Base-by-base conservation (phyloP, 2,113 vertebrate species). In the Cygnus atratus region DNA sequence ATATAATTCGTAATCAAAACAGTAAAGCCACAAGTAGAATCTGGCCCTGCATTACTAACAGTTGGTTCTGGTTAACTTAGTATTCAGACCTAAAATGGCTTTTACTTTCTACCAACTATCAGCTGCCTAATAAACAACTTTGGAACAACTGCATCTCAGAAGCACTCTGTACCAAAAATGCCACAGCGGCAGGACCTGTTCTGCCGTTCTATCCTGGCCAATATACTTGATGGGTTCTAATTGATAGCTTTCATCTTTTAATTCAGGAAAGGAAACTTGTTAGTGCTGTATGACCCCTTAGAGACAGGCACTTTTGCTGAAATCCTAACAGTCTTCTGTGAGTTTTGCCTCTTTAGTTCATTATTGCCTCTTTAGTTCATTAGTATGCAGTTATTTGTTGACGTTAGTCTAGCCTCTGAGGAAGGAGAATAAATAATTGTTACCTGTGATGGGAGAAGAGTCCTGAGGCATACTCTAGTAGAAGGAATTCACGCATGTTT, bases 361-460 rank as follows among this genome's bases (percentile, higher is more conserved):
- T 43, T 43, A 16, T 67, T 88, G 52, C 75, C 52, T 48, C 78
- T 93, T 86, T 28, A 44, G 14, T 14, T 48, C 46, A 22, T 48
- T 48, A 48, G 59, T 19, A 8, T 21, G 26, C 13, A 78, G 55
- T 57, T 84, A 37, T 28, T 81, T 87, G 48, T 29, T 6, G 0
- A 2, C 57, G 33, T 70, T 62, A 70, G 50, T 62, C n/a, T 71
- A 1, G 31, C 11, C 82, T 58, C 3, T 11, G 26, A 92, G 63
- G 7, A 5, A n/a, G 54, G 68, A 57, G 35, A 5, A 70, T 52
- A 35, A 65, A 71, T 28, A 22, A 11, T 24, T 46, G 57, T 39
- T 97, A 99, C 99, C 99, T 99, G 97, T 99, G 98, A 93, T 99
- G 99, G 29, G 98, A 98, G 92, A 99, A 99, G 87, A 99, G 98